Percentiles rank a stretch among this genome's conserved stretches.
Evolutionary conservation across 2,888 invertebrate species (phyloP).

Genomic region (Drosophila prostipennis): DNA sequence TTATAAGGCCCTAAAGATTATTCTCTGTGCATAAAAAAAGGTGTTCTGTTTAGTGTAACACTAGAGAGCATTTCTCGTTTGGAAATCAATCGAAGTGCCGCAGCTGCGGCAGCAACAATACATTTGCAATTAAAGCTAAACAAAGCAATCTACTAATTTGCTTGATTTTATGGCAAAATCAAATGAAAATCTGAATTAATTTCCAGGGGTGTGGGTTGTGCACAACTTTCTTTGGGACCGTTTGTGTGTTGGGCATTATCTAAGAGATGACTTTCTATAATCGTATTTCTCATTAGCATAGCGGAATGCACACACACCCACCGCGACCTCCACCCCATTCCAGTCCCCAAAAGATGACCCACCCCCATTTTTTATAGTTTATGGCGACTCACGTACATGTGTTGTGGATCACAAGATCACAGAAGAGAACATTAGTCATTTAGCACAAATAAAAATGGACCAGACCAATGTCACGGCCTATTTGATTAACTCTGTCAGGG

Average conservation of each 20-base stretch:
- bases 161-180: conserved; percentile 73
- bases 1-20: too few species aligned
- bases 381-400: background rate
- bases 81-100: conserved; percentile 73
- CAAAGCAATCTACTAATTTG: conserved; percentile 63
- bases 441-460: too few species aligned
- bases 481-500: too few species aligned
- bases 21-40: too few species aligned
- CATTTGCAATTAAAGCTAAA: conserved; percentile 38
- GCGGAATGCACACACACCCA: conserved; percentile 9
- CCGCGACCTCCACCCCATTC: conserved; percentile 4
- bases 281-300: conserved; percentile 53
- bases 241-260: conserved; percentile 21
- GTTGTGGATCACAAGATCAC: background rate
- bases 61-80: conserved; percentile 53
- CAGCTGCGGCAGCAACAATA: conserved; percentile 52
- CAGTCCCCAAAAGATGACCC: background rate
- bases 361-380: background rate
- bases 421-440: too few species aligned
- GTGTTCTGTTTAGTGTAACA: conserved; percentile 40
- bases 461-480: too few species aligned
- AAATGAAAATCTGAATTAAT: conserved; percentile 56
- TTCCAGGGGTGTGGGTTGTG: conserved; percentile 58
- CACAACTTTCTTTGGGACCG: conserved; percentile 61
- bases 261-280: conserved; percentile 40